Evolutionary conservation across 2,797 vertebrate genomes (phyloP).

Genomic region (Serranus cabrilla): DNA sequence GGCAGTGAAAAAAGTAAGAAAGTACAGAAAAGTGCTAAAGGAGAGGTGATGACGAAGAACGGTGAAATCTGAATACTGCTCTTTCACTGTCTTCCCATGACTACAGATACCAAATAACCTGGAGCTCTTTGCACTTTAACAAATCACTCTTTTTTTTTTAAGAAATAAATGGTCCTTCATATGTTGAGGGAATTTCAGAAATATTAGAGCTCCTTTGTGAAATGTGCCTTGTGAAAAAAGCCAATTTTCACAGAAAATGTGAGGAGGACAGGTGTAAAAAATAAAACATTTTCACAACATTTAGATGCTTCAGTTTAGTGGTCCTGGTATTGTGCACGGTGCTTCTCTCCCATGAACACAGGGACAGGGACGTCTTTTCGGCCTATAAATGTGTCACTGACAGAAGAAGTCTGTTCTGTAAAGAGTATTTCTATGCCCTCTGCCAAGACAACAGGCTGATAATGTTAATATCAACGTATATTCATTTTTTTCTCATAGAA

Average conservation of each 20-base stretch:
- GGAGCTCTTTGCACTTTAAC: not conserved
- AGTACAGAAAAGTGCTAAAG: not conserved
- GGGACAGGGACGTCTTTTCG: not conserved
- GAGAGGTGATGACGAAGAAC: conserved; percentile 4
- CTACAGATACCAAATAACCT: not conserved
- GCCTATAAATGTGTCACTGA: not conserved
- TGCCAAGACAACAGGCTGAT: not conserved
- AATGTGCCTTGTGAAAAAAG: not conserved
- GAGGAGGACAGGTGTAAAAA: not conserved
- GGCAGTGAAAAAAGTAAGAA: too few relatives aligned
- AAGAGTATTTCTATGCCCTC: not conserved
- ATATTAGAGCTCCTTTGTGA: not conserved
- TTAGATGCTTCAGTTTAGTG: not conserved
- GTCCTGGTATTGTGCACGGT: not conserved
- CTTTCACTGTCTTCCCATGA: not conserved
- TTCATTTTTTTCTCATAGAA: not conserved
- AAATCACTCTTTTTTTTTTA: not conserved
- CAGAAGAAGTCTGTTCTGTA: not conserved
- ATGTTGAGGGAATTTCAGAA: not conserved
- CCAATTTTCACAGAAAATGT: not conserved
- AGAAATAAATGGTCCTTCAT: not conserved
- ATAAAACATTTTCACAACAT: too few relatives aligned
- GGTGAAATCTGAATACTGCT: not conserved
- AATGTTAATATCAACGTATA: not conserved
- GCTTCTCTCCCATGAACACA: not conserved